Percentiles rank a stretch among this genome's conserved stretches.
Evolutionary conservation across 2,888 invertebrate species (phyloP).

Genomic region (Drosophila dives): DNA sequence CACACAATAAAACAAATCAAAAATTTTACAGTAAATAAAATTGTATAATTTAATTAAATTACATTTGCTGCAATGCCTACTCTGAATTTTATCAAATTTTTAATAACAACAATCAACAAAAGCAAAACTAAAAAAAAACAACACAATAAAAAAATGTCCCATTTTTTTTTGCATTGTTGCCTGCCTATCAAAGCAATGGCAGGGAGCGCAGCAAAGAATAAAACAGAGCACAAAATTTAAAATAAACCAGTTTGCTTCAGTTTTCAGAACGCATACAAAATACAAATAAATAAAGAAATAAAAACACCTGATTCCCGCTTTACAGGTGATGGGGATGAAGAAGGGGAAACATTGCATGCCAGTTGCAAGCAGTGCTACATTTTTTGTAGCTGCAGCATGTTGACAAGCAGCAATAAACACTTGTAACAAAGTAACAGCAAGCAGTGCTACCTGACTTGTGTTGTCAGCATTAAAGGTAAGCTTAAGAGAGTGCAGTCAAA

Average conservation of each 20-base stretch:
- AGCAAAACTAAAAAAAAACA: not conserved
- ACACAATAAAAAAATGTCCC: too few species aligned
- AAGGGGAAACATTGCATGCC: constrained; percentile 15
- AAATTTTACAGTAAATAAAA: not conserved
- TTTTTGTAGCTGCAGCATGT: constrained; percentile 21
- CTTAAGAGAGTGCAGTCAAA: not conserved
- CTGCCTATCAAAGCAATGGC: constrained; percentile 55
- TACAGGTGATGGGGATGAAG: not conserved
- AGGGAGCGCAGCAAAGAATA: constrained; percentile 66
- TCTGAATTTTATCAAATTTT: not conserved
- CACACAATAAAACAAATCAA: not conserved
- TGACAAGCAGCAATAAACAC: not conserved
- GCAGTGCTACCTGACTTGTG: not conserved
- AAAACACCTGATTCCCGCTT: constrained; percentile 46
- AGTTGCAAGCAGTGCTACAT: constrained; percentile 38
- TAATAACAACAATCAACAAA: not conserved
- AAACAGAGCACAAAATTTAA: constrained; percentile 9
- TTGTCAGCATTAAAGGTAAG: not conserved
- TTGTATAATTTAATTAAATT: not conserved
- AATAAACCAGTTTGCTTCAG: constrained; percentile 30
- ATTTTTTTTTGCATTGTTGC: not conserved
- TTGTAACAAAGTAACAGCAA: not conserved
- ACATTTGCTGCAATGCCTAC: constrained; percentile 8
- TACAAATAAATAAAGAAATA: constrained; percentile 16
- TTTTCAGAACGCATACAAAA: constrained; percentile 27